Evolutionary conservation across 2,888 invertebrate genomes (phyloP).

Genomic region (Eupithecia subumbrata): DNA sequence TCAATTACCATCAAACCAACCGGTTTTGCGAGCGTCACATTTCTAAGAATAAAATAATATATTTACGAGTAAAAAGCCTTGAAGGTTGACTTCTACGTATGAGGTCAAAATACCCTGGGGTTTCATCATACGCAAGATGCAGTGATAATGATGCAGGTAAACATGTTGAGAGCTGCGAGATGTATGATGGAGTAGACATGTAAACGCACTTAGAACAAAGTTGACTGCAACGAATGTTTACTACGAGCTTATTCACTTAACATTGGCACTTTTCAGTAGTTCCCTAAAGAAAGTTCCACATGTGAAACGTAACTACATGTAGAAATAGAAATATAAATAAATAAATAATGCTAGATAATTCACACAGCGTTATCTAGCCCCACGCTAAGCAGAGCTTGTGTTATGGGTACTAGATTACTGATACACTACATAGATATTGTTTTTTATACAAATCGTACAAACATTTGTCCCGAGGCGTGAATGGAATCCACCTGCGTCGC

Average conservation of each 20-base stretch:
- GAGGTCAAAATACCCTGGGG: slow-evolving; percentile 21
- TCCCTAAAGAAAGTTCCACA: neutral
- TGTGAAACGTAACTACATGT: neutral
- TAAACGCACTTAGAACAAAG: neutral
- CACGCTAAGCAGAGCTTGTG: too few relatives aligned
- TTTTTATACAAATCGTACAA: too few relatives aligned
- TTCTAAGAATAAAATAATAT: slow-evolving; percentile 7
- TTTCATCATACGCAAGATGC: slow-evolving; percentile 20
- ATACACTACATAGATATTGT: too few relatives aligned
- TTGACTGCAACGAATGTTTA: neutral
- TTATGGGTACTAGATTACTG: too few relatives aligned
- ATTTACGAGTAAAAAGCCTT: slow-evolving; percentile 7
- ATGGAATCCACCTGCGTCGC: too few relatives aligned
- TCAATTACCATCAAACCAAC: slow-evolving; percentile 4
- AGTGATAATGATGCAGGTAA: slow-evolving; percentile 21
- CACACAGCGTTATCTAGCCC: too few relatives aligned
- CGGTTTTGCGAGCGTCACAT: slow-evolving; percentile 11
- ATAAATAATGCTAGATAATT: too few relatives aligned
- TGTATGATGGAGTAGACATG: neutral
- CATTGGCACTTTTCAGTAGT: neutral
- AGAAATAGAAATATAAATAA: too few relatives aligned
- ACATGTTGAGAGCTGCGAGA: slow-evolving; percentile 6
- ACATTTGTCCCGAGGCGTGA: too few relatives aligned
- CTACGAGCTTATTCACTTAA: neutral
- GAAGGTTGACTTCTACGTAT: slow-evolving; percentile 18